Percentiles rank a stretch among this genome's conserved stretches.
Conservation (phyloP, 2,888 invertebrate species). For the Dynastes hyllus region DNA sequence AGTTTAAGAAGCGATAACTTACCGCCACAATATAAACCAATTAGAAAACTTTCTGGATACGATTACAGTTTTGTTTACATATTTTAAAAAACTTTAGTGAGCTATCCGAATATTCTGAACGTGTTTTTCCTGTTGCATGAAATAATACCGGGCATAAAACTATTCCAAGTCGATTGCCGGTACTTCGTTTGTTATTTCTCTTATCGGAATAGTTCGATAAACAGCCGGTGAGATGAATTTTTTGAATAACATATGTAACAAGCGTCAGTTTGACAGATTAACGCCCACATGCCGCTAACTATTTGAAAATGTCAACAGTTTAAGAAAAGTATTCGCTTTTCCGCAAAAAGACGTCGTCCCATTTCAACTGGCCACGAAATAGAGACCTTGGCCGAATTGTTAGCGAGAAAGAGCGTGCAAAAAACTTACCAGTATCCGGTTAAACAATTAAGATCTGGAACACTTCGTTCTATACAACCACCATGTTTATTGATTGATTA, state of each 20-base stretch:
- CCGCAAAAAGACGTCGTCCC: slow-evolving; percentile 29
- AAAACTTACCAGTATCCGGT: slow-evolving; percentile 65
- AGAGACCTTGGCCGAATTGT: slow-evolving; percentile 2
- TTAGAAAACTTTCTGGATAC: slow-evolving; percentile 40
- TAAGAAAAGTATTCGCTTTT: slow-evolving; percentile 49
- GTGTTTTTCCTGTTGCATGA: slow-evolving; percentile 5
- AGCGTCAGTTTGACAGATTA: slow-evolving; percentile 66
- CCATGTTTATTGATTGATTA: slow-evolving; percentile 70
- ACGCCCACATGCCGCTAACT: slow-evolving; percentile 69
- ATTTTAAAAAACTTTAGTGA: slow-evolving; percentile 39
- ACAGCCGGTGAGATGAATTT: slow-evolving; percentile 37
- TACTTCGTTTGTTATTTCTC: slow-evolving; percentile 10
- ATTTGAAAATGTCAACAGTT: slow-evolving; percentile 65
- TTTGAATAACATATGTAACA: slow-evolving; percentile 56
- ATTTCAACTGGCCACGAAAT: slow-evolving; percentile 27
- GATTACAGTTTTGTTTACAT: slow-evolving; percentile 41
- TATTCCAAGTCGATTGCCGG: slow-evolving; percentile 1
- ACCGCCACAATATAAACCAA: slow-evolving; percentile 43
- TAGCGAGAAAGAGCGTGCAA: slow-evolving; percentile 33
- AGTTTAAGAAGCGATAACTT: slow-evolving; percentile 28
- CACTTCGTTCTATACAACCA: slow-evolving; percentile 65
- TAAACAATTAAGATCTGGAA: slow-evolving; percentile 64
- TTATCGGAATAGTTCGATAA: slow-evolving; percentile 35
- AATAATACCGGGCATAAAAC: neutral
- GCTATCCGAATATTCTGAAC: slow-evolving; percentile 6